Evolutionary conservation across 2,888 invertebrate species (phyloP).

Genomic region (Junonia oenone): DNA sequence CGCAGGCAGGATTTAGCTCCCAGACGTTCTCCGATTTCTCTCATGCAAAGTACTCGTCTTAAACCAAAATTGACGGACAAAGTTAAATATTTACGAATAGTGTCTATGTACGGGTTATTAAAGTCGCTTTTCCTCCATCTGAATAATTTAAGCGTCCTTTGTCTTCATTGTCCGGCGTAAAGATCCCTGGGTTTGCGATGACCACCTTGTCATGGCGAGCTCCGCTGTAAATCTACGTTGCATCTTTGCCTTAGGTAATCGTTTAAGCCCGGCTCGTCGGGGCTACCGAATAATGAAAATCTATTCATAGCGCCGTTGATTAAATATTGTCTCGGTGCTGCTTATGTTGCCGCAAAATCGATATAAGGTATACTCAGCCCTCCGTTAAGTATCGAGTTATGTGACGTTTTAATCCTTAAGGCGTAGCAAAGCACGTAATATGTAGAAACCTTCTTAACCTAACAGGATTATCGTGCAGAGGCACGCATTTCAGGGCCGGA

Average conservation of each 20-base stretch:
- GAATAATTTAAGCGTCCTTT: conserved; percentile 75
- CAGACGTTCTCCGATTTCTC: conserved; percentile 71
- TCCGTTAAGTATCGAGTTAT: conserved; percentile 59
- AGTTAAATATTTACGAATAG: conserved; percentile 71
- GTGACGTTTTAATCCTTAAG: conserved; percentile 82
- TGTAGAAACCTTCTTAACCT: conserved; percentile 86
- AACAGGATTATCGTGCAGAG: conserved; percentile 85
- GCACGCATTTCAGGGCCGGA: conserved; percentile 81
- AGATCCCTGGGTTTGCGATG: conserved; percentile 73
- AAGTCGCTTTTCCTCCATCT: conserved; percentile 65
- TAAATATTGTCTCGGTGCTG: conserved; percentile 28
- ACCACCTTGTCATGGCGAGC: conserved; percentile 77
- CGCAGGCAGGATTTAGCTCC: conserved; percentile 67
- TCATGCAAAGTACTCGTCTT: conserved; percentile 76
- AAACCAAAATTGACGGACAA: conserved; percentile 64
- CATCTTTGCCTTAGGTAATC: conserved; percentile 72
- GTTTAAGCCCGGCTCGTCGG: conserved; percentile 58
- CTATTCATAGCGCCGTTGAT: conserved; percentile 42
- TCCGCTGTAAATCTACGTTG: conserved; percentile 73
- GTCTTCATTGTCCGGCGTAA: conserved; percentile 70
- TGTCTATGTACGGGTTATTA: conserved; percentile 53
- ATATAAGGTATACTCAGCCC: conserved; percentile 37
- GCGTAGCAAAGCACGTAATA: conserved; percentile 84
- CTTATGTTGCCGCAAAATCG: conserved; percentile 30
- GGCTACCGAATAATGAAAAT: conserved; percentile 60